These are phyloP conservation scores for Hoplostethus mediterraneus DNA, from an alignment of 2,797 vertebrate genomes.

Conservation along the genomic window DNA sequence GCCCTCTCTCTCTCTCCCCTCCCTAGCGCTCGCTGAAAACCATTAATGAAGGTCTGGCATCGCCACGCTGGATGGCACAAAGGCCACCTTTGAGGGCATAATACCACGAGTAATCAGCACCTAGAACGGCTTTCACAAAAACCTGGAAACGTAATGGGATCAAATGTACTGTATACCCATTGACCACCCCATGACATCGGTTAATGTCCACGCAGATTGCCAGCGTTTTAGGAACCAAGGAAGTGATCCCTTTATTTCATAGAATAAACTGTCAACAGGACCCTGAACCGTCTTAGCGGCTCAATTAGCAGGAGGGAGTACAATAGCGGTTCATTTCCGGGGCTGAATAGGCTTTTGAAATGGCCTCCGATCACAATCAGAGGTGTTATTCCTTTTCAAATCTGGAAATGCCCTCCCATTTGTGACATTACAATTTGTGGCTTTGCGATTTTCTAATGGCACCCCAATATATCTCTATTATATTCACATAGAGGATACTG, in stretches of 20 bases:
- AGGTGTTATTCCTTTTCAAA: conserved; percentile 29
- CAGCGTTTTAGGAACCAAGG: conserved; percentile 54
- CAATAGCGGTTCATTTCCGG: conserved; percentile 77
- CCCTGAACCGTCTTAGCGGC: conserved; percentile 67
- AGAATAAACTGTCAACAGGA: conserved; percentile 76
- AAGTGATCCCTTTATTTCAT: conserved; percentile 63
- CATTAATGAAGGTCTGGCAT: conserved; percentile 87
- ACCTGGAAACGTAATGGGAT: conserved; percentile 75
- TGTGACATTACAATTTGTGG: not conserved
- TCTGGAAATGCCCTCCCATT: conserved; percentile 5
- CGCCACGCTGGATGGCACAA: conserved; percentile 85
- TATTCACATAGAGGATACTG: too few species aligned
- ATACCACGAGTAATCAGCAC: conserved; percentile 84
- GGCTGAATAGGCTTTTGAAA: conserved; percentile 66
- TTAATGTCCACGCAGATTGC: conserved; percentile 39
- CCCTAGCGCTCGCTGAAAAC: conserved; percentile 77
- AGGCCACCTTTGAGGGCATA: conserved; percentile 86
- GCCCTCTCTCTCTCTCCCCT: conserved; percentile 62
- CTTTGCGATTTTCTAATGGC: not conserved
- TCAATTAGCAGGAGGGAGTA: conserved; percentile 67
- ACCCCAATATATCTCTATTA: not conserved
- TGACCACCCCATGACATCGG: conserved; percentile 72
- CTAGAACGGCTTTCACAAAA: conserved; percentile 86
- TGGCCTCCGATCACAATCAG: conserved; percentile 40
- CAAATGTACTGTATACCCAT: conserved; percentile 51